Base-by-base conservation (phyloP, 2,888 invertebrate genomes). In the Melangyna quadrimaculata region DNA sequence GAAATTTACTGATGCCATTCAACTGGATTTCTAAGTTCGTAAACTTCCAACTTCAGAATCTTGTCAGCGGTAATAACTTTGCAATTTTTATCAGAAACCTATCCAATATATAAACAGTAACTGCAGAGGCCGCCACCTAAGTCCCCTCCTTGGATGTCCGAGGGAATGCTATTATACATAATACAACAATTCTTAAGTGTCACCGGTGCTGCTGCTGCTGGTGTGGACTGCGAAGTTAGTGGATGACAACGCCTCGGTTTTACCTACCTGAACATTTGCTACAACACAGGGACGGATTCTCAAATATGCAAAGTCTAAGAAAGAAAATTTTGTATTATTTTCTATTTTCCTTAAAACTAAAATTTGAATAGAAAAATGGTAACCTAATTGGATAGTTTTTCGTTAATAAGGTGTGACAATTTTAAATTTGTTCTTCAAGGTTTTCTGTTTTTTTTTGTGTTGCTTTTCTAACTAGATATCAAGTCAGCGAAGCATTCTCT, bases 31-130 rank as follows among this genome's bases (percentile, higher is more conserved):
- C 57, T 67, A 32, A 79, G 59, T 57, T 24, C 81, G 67, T 78
- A 72, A 78, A 82, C 72, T 69, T 69, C 53, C 53, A 69, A 63
- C 78, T 73, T 78, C 82, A 83, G 73, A 73, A 73, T 83, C 63
- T 78, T 83, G 82, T 83, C 82, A 53, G 73, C 63, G 40, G 78
- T 73, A 83, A 83, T 83, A 83, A 83, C 27, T 83, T 83, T 73
- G 63, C 73, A 73, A 73, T 78, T 74, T 83, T 83, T 83, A 83
- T 83, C 82, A 78, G 72, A 55, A 59, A 72, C 53, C 78, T 82
- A 78, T 78, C 78, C 45, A 72, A 74, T 45, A 74, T 45, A 67
- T 61, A 61, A 79, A 74, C 73, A 73, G 79, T 67, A 67, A 73
- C 57, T 48, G 59, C 51, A 74, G 79, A 79, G 79, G 74, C 73